Base-by-base conservation (phyloP, 1,140 invertebrate genomes). In the Cydia splendana region DNA sequence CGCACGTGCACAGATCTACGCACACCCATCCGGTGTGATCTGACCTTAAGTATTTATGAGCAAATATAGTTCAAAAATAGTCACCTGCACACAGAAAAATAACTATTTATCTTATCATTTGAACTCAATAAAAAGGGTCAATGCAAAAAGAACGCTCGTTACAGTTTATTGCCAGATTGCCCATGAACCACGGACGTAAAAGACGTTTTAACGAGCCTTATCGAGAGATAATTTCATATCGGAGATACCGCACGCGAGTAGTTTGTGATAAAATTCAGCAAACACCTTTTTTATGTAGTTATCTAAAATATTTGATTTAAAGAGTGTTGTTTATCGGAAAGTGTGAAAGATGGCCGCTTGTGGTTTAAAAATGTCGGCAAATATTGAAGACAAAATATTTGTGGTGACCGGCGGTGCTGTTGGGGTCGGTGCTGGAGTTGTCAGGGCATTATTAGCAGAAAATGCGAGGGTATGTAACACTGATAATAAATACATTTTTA, bases 391-490 rank as follows among this genome's bases (percentile, higher is more conserved):
- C 4, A 92, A 91, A 86, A 89, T 93, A 77, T 80, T 89, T 75
- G 81, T 93, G 51, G 90, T 93, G 71, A 91, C 88, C 0, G 91
- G 91, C 2, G 91, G 91, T 0, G 89, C 90, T 3, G 86, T 84
- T 0, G 90, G 91, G 1, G 81, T 92, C 2, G 91, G 91, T 0
- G 90, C 90, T 28, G 87, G 83, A 0, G 75, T 91, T 1, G 87
- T 91, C 5, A 84, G 84, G 9, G 79, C 77, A 2, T 75, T 92
- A 7, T 67, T 91, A 1, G 74, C 81, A 5, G 86, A 86, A 78
- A 88, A 91, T 88, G 91, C 90, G 13, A 83, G 84, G 78, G 91
- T 91, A 83, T 80, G 78, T 83, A 51, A 65, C 4, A 67, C 57
- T 57, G 53, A 57, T 57, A 18, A 7, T 51, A 15, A 15, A n/a